Conservation (phyloP, 2,113 vertebrate genomes). For the Hiodon alosoides region DNA sequence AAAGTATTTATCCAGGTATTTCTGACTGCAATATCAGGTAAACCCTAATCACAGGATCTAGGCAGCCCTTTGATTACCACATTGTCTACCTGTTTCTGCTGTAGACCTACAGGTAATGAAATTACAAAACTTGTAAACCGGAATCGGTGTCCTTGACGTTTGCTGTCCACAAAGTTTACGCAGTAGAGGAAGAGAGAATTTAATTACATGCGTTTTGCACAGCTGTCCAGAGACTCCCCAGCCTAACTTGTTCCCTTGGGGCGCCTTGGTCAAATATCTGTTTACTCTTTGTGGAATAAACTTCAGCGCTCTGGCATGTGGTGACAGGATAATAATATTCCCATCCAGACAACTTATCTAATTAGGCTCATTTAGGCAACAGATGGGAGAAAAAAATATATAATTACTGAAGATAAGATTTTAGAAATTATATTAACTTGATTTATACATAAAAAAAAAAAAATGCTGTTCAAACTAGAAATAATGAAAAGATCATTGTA, state of each 20-base stretch:
- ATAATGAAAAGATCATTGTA: too few relatives aligned
- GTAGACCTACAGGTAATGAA: too few relatives aligned
- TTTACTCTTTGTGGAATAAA: constrained; percentile 22
- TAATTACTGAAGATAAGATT: not conserved
- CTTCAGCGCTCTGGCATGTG: constrained; percentile 1
- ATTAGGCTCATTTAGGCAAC: constrained; percentile 24
- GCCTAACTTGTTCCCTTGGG: too few relatives aligned
- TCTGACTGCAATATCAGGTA: too few relatives aligned
- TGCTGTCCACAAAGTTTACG: not conserved
- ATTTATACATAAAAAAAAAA: too few relatives aligned
- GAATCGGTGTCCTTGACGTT: constrained; percentile 1
- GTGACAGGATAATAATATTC: constrained; percentile 23
- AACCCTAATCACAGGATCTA: too few relatives aligned
- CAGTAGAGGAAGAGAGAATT: not conserved
- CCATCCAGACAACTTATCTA: constrained; percentile 13
- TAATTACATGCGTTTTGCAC: constrained; percentile 6
- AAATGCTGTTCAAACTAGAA: too few relatives aligned
- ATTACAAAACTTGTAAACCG: too few relatives aligned
- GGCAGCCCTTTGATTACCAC: too few relatives aligned
- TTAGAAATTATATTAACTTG: constrained; percentile 18
- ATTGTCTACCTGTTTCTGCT: too few relatives aligned
- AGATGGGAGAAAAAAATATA: constrained; percentile 16
- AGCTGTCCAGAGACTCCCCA: constrained; percentile 3
- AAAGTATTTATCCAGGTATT: too few relatives aligned
- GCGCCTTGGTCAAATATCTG: constrained; percentile 16